phyloP scores from a whole-genome alignment of 2,113 vertebrate species.

The Microcebus ravelobensis region DNA sequence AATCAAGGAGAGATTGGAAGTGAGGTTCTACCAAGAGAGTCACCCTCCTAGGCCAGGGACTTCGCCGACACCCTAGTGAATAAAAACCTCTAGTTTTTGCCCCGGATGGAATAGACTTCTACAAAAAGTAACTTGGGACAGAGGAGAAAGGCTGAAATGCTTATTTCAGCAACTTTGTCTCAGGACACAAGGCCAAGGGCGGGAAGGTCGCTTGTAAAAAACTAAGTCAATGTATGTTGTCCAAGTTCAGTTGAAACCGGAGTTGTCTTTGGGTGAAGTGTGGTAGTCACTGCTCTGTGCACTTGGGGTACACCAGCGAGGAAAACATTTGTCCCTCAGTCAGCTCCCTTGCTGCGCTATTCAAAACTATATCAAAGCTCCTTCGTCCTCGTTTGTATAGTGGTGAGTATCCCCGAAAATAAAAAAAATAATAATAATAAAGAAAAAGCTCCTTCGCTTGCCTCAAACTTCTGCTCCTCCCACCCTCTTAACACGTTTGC shows the following conservation, averaged over 20 bases:
- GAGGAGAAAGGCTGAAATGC: neutral
- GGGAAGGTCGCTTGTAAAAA: neutral
- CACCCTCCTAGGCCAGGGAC: neutral
- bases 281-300: neutral
- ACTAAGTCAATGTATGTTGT: neutral
- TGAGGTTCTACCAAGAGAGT: neutral
- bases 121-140: neutral
- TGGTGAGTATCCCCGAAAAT: too few species aligned
- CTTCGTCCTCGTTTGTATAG: too few species aligned
- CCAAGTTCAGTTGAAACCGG: neutral
- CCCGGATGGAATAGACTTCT: neutral
- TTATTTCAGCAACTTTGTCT: neutral
- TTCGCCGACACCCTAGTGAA: neutral
- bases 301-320: neutral
- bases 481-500: neutral
- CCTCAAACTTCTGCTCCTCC: neutral
- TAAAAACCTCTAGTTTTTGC: neutral
- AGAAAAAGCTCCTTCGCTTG: too few species aligned
- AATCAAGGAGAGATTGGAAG: neutral
- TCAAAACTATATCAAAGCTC: neutral
- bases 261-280: neutral
- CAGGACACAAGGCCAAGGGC: neutral
- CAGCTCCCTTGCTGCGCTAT: neutral
- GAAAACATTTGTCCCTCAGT: neutral
- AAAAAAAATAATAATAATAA: too few species aligned